Base-by-base conservation (phyloP, 2,113 vertebrate genomes). In the Hipposideros armiger region DNA sequence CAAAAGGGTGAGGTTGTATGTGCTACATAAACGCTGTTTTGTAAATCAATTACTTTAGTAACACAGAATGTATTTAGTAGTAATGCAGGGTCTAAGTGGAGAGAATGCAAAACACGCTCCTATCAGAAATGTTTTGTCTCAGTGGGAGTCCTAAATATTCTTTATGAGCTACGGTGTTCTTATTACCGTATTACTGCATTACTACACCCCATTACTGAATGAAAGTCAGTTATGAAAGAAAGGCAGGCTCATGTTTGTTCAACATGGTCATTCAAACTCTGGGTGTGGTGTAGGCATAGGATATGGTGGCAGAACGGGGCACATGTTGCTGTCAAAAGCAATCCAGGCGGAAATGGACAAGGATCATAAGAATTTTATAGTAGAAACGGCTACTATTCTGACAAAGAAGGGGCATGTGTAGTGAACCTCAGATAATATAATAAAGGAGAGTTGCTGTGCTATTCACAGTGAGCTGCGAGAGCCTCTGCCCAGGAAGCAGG, bases 41-140 rank as follows among this genome's bases (percentile, higher is more conserved):
- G 97, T 97, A 98, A 98, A 98, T 96, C 95, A 96, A 87, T 98
- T 96, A 78, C 90, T 97, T 91, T 95, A 95, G 94, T 96, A 84
- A 91, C 10, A 54, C 69, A 87, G 86, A 50, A 94, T 93, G 64
- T 56, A 62, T 87, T 95, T 86, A 74, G 62, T 77, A 95, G 56
- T 97, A 97, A 97, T 95, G 58, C 73, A 95, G 88, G 54, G 90
- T 83, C 36, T 91, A 96, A 97, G 92, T 96, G 90, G 97, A 95
- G 58, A 90, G 66, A 98, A 96, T 95, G 91, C 56, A 98, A 97
- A 98, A 73, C 93, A 81, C 94, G 76, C 85, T 90, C 90, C 64
- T 96, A 86, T 94, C 91, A 91, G 93, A 98, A 97, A 32, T 60
- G 76, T 83, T 96, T 96, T 91, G 91, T 88, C 95, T 73, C 94